These are phyloP conservation scores for Watsonalla cultraria DNA, from an alignment of 2,888 invertebrate species.

Conservation along the genomic window DNA sequence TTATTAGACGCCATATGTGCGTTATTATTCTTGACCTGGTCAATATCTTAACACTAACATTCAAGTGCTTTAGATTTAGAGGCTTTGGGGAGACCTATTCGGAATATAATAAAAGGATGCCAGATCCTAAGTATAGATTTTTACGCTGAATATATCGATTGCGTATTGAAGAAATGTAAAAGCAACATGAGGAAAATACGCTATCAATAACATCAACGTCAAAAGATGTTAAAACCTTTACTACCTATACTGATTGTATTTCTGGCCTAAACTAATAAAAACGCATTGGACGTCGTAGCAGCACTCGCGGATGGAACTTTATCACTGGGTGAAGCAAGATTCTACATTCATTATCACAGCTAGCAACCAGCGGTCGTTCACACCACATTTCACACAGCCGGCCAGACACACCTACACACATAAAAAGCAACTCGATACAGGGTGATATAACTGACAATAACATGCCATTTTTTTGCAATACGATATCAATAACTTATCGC, in stretches of 20 bases:
- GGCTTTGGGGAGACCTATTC: too few relatives aligned
- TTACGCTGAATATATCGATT: too few relatives aligned
- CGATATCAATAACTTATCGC: slow-evolving; percentile 25
- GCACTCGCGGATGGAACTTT: not conserved
- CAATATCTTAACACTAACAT: not conserved
- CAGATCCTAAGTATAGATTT: too few relatives aligned
- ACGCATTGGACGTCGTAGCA: not conserved
- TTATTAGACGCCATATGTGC: not conserved
- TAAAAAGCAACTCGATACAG: slow-evolving; percentile 34
- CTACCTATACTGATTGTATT: not conserved
- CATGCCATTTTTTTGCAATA: slow-evolving; percentile 25
- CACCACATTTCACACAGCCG: slow-evolving; percentile 33
- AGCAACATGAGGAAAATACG: too few relatives aligned
- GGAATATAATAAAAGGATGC: too few relatives aligned
- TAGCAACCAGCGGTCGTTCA: slow-evolving; percentile 37
- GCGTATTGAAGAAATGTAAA: too few relatives aligned
- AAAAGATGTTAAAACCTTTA: not conserved
- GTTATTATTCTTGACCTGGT: not conserved
- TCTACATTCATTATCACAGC: slow-evolving; percentile 15
- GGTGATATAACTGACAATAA: slow-evolving; percentile 26
- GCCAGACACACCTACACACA: slow-evolving; percentile 20
- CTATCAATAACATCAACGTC: too few relatives aligned
- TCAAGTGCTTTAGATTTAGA: not conserved
- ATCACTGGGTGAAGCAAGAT: slow-evolving; percentile 12
- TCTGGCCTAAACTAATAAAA: not conserved